Conservation (phyloP, 2,113 vertebrate genomes). For the Hiodon alosoides region DNA sequence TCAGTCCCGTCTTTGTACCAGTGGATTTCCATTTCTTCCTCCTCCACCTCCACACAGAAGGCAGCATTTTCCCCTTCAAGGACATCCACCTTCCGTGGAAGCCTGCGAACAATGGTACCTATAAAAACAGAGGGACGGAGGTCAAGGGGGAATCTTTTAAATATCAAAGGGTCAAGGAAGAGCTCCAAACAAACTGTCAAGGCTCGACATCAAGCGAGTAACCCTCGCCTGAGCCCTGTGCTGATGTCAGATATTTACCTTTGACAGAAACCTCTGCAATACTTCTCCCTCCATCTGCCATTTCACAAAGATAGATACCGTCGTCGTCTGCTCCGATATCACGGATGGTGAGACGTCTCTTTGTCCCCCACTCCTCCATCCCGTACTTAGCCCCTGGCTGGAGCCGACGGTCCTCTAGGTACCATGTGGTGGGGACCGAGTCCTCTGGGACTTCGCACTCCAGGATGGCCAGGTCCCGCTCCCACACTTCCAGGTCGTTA, state of each 20-base stretch:
- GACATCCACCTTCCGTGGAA: slow-evolving; percentile 90
- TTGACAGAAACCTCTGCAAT: slow-evolving; percentile 88
- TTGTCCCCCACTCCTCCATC: slow-evolving; percentile 84
- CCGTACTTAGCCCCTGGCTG: slow-evolving; percentile 89
- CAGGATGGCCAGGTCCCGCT: slow-evolving; percentile 79
- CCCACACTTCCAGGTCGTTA: slow-evolving; percentile 82
- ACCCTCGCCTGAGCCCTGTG: background rate
- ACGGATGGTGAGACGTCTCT: slow-evolving; percentile 82
- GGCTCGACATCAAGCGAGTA: background rate
- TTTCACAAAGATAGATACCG: slow-evolving; percentile 93
- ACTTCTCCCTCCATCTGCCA: slow-evolving; percentile 87
- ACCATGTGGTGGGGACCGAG: slow-evolving; percentile 86
- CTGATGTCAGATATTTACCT: slow-evolving; percentile 64
- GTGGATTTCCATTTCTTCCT: slow-evolving; percentile 72
- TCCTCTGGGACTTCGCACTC: slow-evolving; percentile 93
- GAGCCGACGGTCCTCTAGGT: slow-evolving; percentile 85
- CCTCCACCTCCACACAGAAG: slow-evolving; percentile 85
- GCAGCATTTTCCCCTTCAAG: slow-evolving; percentile 92
- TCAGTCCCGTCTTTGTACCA: slow-evolving; percentile 85
- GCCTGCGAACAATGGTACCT: slow-evolving; percentile 71
- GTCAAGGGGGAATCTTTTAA: background rate
- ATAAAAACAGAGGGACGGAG: slow-evolving; percentile 2
- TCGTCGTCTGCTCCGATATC: slow-evolving; percentile 85
- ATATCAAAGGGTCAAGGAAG: background rate
- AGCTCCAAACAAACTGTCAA: background rate